Evolutionary conservation across 2,113 vertebrate genomes (phyloP), one percentile per base, ranked within the genome.

Genomic region (Blennius ocellaris): DNA sequence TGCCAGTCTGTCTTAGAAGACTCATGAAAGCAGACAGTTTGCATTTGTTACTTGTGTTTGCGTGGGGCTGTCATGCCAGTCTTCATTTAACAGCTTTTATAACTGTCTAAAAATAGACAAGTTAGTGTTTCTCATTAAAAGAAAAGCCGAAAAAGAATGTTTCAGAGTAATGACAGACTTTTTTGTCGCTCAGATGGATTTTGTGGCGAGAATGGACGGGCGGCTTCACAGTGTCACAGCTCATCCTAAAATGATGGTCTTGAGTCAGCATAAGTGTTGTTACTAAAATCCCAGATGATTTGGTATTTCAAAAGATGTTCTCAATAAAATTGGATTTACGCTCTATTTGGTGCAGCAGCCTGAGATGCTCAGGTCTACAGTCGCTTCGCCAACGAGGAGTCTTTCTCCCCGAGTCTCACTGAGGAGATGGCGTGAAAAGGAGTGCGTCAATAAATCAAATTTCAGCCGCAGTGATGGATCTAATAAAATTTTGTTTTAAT

Each of bases 391-490:
- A 51, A 43, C 30, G 16, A 51, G 71, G 9, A 0, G 36, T 52
- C 1, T 73, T 21, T 73, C 2, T 1, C 9, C 16, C 41, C 4
- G 2, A 30, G 12, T 61, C 38, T 61, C 16, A 48, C 54, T 69
- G 49, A 38, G 65, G 60, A 58, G 4, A 50, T 14, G 37, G 44
- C 14, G 7, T 7, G 14, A 6, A n/a, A 12, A 63, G n/a, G 45
- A 58, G 44, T 47, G 44, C 15, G 36, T 64, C 53, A 54, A 6
- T 52, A 56, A 66, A 76, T 79, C 43, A 59, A 51, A 45, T 60
- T 79, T 2, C 40, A 38, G 38, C 51, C 55, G 2, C n/a, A 53
- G 1, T 66, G 12, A 61, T 44, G 41, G 8, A 43, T 66, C 17
- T 52, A 45, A 66, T 75, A 59, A 67, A 47, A 11, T 11, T 21